Base-by-base conservation (phyloP, 1,140 invertebrate genomes). In the Riptortus pedestris region DNA sequence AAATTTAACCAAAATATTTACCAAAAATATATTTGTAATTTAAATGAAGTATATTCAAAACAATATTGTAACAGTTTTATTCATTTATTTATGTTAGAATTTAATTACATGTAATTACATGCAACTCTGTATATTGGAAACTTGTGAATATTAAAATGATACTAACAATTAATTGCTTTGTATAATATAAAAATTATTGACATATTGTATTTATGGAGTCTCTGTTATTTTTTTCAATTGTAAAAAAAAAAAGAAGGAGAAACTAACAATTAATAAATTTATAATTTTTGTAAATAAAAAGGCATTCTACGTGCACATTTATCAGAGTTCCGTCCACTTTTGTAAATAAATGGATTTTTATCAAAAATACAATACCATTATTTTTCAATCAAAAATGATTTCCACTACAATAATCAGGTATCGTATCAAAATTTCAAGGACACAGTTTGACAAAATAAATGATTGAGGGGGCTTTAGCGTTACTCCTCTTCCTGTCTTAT, bases 301-400 rank as follows among this genome's bases (percentile, higher is more conserved):
- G 24, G 51, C 51, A 55, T 55, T 24, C 24, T 24, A 24, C 24
- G n/a, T 55, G 51, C 51, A 55, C 51, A 24, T 55, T 55, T 55
- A 55, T 55, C 51, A 55, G 51, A 55, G 9, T 24, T 55, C 51
- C 51, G 51, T 55, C 51, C 51, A 55, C 51, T 55, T 55, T 55
- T 55, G 51, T 55, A 55, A 55, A 55, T 55, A 55, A 55, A 55
- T 20, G 4, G 18, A n/a, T 18, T 47, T 47, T 47, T n/a, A n/a
- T n/a, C n/a, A n/a, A n/a, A n/a, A n/a, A n/a, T n/a, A n/a, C n/a
- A n/a, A n/a, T n/a, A n/a, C n/a, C n/a, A n/a, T n/a, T n/a, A n/a
- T n/a, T n/a, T n/a, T n/a, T n/a, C n/a, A n/a, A n/a, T n/a, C n/a
- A n/a, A n/a, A n/a, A n/a, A n/a, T n/a, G n/a, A n/a, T n/a, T n/a